A percentile compares a stretch with the other conserved stretches of the same genome.
Evolutionary conservation across 2,888 invertebrate species (phyloP).

Genomic region (Escarpia spicata): DNA sequence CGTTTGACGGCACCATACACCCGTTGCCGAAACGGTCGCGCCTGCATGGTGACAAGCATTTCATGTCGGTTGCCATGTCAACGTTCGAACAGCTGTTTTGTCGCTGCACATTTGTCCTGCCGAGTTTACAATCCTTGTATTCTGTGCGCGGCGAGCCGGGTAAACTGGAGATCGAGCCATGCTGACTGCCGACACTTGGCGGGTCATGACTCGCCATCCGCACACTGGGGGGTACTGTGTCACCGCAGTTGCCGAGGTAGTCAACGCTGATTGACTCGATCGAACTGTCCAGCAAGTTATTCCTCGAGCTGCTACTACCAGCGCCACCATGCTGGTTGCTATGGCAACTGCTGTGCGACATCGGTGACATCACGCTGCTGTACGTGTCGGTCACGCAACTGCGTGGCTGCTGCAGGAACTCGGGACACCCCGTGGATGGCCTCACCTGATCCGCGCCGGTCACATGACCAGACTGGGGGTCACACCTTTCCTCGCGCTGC

Average conservation of each 20-base stretch:
- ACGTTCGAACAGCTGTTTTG: too few species aligned
- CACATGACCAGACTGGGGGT: neutral
- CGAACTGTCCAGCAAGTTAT: neutral
- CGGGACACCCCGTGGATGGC: neutral
- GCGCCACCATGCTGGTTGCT: neutral
- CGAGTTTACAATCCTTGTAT: neutral
- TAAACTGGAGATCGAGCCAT: neutral
- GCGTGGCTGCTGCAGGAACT: neutral
- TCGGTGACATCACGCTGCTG: neutral
- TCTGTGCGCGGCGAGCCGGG: constrained; percentile 13
- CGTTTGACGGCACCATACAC: neutral
- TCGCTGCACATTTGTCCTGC: neutral
- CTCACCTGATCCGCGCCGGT: neutral
- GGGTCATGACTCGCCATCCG: neutral
- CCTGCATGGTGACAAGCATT: neutral
- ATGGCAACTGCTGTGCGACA: constrained; percentile 13
- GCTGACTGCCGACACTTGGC: neutral
- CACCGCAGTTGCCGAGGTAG: neutral
- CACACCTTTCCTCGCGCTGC: constrained; percentile 25
- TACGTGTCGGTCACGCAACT: neutral
- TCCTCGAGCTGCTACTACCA: neutral
- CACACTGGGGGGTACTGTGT: neutral
- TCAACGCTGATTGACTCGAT: neutral
- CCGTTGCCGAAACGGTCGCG: neutral
- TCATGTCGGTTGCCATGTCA: neutral